Evolutionary conservation across 2,113 vertebrate species (phyloP).

Genomic region (Dermatemys mawii): DNA sequence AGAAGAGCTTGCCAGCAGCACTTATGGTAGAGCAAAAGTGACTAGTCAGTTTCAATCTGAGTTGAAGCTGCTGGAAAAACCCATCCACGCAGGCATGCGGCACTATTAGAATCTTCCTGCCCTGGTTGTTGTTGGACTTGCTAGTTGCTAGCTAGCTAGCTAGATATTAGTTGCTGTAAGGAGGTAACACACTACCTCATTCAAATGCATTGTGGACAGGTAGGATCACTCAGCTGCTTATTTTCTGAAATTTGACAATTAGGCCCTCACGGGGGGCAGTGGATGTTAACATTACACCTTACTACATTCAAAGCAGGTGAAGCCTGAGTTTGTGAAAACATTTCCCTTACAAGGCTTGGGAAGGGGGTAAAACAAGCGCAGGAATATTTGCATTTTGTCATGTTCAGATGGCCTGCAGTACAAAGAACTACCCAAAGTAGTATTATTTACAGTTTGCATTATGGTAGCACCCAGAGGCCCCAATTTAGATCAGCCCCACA

Average conservation of each 20-base stretch:
- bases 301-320: neutral
- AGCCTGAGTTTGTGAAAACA: neutral
- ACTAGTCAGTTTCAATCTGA: fast-evolving
- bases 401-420: neutral
- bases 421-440: neutral
- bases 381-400: neutral
- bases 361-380: neutral
- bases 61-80: neutral
- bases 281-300: neutral
- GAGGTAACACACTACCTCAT: neutral
- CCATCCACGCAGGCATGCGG: neutral
- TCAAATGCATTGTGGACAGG: neutral
- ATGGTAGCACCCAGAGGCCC: neutral
- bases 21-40: fast-evolving
- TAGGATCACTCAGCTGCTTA: neutral
- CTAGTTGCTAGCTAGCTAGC: neutral
- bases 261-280: too few species aligned
- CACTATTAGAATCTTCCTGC: neutral
- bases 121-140: neutral
- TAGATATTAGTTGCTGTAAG: neutral
- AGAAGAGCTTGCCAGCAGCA: neutral
- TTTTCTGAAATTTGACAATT: neutral
- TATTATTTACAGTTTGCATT: neutral
- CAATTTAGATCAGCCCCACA: neutral
- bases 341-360: neutral